These are phyloP conservation scores for Psittacus erithacus DNA, from an alignment of 2,113 vertebrate genomes.

Conservation along the genomic window DNA sequence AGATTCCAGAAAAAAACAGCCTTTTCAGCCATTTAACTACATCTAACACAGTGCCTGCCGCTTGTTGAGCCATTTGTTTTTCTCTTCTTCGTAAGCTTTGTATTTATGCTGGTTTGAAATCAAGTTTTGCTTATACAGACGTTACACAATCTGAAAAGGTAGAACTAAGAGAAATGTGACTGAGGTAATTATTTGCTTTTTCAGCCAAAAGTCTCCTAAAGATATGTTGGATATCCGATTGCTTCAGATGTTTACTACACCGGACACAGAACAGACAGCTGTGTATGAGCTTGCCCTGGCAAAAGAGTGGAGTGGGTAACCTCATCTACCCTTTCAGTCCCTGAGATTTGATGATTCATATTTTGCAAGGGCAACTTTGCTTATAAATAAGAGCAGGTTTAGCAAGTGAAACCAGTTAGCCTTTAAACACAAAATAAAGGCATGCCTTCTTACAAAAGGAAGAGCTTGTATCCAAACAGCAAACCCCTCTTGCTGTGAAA, in stretches of 20 bases:
- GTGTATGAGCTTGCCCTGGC: neutral
- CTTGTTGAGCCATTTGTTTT: neutral
- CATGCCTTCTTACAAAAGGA: constrained; percentile 18
- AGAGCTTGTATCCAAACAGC: constrained; percentile 21
- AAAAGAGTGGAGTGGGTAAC: constrained; percentile 9
- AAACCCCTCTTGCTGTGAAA: constrained; percentile 22
- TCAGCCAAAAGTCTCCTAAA: neutral
- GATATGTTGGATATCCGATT: neutral
- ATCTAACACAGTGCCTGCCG: neutral
- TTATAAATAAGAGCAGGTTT: constrained; percentile 56
- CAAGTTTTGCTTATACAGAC: neutral
- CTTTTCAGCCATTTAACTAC: constrained; percentile 4
- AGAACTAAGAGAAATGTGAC: neutral
- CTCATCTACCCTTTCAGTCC: constrained; percentile 43
- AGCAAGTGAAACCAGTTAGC: constrained; percentile 44
- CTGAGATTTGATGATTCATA: constrained; percentile 47
- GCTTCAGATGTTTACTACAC: constrained; percentile 8
- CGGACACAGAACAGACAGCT: neutral
- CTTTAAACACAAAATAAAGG: neutral
- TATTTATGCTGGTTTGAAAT: neutral
- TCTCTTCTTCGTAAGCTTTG: neutral
- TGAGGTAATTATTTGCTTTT: neutral
- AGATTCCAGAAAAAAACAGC: neutral
- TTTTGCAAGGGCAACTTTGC: constrained; percentile 32
- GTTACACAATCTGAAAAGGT: neutral